These are phyloP conservation scores for Asbolus verrucosus DNA, from an alignment of 1,140 invertebrate species.

Conservation along the genomic window DNA sequence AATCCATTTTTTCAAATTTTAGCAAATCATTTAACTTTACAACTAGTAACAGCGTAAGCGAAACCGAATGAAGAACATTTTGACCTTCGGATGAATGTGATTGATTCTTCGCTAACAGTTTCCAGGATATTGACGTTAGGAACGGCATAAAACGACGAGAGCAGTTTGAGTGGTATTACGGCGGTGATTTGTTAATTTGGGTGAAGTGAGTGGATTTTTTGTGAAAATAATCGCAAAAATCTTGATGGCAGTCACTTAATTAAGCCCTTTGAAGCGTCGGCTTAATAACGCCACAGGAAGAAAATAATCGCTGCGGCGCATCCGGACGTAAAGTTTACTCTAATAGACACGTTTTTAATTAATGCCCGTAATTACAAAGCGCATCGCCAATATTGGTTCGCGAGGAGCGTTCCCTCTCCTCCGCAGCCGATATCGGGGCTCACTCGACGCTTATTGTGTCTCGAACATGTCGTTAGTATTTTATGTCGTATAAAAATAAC, in stretches of 20 bases:
- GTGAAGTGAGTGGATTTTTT: no score
- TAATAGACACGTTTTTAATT: conserved; percentile 44
- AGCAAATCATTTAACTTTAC: no score
- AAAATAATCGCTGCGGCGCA: conserved; percentile 3
- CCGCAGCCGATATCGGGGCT: conserved; percentile 45
- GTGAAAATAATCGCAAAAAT: neutral
- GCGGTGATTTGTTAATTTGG: no score
- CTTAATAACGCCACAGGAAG: conserved; percentile 10
- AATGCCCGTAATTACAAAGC: conserved; percentile 39
- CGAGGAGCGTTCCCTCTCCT: conserved; percentile 10
- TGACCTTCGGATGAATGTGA: no score
- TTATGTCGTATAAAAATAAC: conserved; percentile 63
- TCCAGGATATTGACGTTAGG: no score
- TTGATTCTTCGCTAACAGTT: no score
- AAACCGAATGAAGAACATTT: no score
- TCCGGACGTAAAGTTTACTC: conserved; percentile 30
- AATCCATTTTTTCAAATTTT: no score
- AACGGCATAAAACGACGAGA: no score
- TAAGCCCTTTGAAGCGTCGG: conserved; percentile 15
- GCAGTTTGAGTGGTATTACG: no score
- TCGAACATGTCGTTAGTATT: conserved; percentile 61
- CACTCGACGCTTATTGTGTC: conserved; percentile 56
- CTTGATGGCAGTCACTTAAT: conserved; percentile 2
- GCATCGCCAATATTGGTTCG: conserved; percentile 26
- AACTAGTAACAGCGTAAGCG: no score